phyloP scores from a whole-genome alignment of 92 coral and sea anemone species.

The Palythoa heliodiscus region DNA sequence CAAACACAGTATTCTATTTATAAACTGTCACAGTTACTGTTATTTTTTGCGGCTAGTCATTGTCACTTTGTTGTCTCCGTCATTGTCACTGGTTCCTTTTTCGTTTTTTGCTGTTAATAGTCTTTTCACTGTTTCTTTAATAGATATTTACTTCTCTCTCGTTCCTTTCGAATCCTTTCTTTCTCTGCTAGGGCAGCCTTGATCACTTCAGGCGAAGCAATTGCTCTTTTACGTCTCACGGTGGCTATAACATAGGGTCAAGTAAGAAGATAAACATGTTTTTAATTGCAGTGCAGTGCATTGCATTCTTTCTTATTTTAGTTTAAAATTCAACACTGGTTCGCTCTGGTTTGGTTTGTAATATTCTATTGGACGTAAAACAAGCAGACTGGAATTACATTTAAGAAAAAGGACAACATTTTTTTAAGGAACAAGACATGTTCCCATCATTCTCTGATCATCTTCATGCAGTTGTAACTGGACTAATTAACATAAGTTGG shows the following conservation, averaged over 20 bases:
- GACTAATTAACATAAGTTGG: too few species aligned
- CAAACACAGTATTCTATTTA: too few species aligned
- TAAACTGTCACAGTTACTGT: too few species aligned
- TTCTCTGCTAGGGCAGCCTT: constrained; percentile 6
- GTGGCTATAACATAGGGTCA: background rate
- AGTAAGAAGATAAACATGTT: background rate
- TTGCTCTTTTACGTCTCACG: constrained; percentile 5
- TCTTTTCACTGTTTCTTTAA: background rate
- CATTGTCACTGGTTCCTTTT: background rate
- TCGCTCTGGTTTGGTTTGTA: too few species aligned
- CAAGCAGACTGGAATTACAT: too few species aligned
- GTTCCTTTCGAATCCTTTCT: background rate
- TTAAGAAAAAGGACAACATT: too few species aligned
- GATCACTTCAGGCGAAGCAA: background rate
- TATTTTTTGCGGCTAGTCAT: background rate
- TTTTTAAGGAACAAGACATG: too few species aligned
- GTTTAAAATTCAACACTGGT: too few species aligned
- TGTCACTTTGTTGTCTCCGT: background rate
- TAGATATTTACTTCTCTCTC: background rate
- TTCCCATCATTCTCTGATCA: too few species aligned
- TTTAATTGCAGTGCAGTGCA: background rate
- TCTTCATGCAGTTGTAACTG: too few species aligned
- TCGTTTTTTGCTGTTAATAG: background rate
- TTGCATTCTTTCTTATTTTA: too few species aligned
- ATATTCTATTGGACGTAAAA: too few species aligned